phyloP scores from a whole-genome alignment of 30 jellyfish, hydroid and myxozoan genomes.

The Mastigias papua region DNA sequence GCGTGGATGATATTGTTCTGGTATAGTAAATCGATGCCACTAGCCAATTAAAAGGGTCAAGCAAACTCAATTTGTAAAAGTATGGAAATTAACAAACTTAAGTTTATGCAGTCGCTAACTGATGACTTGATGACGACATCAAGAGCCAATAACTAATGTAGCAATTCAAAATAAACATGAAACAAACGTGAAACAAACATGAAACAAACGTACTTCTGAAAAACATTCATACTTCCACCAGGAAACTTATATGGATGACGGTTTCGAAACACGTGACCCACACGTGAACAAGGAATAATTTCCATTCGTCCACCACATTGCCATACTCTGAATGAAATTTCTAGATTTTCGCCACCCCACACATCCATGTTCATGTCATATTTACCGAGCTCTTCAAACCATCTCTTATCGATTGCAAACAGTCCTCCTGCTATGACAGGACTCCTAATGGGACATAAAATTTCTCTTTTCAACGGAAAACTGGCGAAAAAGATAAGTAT shows the following conservation, averaged over 20 bases:
- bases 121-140: no score
- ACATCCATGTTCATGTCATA: slow-evolving; percentile 97
- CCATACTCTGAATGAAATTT: slow-evolving; percentile 96
- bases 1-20: no score
- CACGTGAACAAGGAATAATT: slow-evolving; percentile 97
- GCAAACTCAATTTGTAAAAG: no score
- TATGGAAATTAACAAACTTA: no score
- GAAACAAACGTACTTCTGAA: slow-evolving; percentile 81
- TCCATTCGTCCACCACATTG: slow-evolving; percentile 98
- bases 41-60: no score
- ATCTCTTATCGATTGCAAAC: slow-evolving; percentile 86
- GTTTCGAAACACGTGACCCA: slow-evolving; percentile 97
- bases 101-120: no score
- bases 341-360: slow-evolving; percentile 99
- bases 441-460: slow-evolving; percentile 72
- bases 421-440: slow-evolving; percentile 98
- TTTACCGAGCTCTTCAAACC: slow-evolving; percentile 95
- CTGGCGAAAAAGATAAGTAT: no score
- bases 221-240: slow-evolving; percentile 96
- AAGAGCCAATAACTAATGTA: no score
- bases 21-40: no score
- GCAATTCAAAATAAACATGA: no score
- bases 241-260: slow-evolving; percentile 98
- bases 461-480: no score
- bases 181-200: no score